Evolutionary conservation across 2,797 vertebrate species (phyloP), one percentile per base, ranked within the genome.

Genomic region (Ptychobarbus kaznakovi): DNA sequence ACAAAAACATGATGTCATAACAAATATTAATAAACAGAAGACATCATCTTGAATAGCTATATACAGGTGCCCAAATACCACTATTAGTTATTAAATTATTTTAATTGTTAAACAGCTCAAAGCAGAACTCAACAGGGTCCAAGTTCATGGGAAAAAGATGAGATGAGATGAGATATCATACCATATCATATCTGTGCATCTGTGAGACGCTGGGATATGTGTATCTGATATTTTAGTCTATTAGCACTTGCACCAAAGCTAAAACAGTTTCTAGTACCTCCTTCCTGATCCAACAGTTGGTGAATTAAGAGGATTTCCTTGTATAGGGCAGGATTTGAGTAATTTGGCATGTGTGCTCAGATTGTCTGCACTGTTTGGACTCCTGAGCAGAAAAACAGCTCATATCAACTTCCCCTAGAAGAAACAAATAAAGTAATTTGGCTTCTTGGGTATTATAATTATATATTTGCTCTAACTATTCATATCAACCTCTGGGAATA

Each of bases 401-500:
- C 38, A 13, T 25, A 40, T 28, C 18, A 76, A 76, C 49, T 79
- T 79, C 15, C n/a, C n/a, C 2, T 65, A 42, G 4, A 16, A 46
- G n/a, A 79, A 40, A 65, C n/a, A 79, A 79, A 40, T 77, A 40
- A n/a, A 61, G 15, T 42, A 4, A 25, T 78, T 78, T 44, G 51
- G 35, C 15, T 61, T 61, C 53, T 32, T 32, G 11, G 28, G 7
- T 65, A 65, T 32, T 63, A 63, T 15, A 28, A 63, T 28, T 15
- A 25, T 28, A 65, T 35, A 35, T 65, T 65, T 65, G 15, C 15
- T 65, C 63, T 6, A 16, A 65, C 0, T 13, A 65, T 65, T 35
- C 63, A 8, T 32, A 65, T 65, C 28, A 65, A 65, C 28, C 28
- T 15, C 25, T 63, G 61, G 12, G 12, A 65, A 65, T 16, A 65